Conservation (phyloP, 2,113 vertebrate genomes). For the Hippocampus mohnikei region DNA sequence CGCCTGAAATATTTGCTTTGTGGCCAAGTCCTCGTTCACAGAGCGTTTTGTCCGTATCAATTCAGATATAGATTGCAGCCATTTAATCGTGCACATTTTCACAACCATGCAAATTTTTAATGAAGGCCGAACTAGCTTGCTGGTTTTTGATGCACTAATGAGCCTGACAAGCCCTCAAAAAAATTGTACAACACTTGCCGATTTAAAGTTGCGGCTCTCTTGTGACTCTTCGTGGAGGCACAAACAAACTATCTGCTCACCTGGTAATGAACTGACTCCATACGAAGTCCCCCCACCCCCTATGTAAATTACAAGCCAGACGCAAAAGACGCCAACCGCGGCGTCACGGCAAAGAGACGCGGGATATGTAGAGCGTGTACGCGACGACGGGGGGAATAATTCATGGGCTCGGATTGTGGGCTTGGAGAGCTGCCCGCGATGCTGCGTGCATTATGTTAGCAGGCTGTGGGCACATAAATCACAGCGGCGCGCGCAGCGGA, state of each 20-base stretch:
- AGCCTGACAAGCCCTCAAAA: neutral
- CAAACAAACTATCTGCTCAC: neutral
- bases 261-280: neutral
- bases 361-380: neutral
- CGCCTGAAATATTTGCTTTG: no score
- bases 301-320: neutral
- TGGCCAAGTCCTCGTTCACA: no score
- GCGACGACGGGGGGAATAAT: slow-evolving; percentile 5
- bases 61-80: no score
- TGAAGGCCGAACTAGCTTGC: neutral
- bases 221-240: neutral
- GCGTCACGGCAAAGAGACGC: neutral
- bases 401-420: slow-evolving; percentile 14
- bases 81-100: neutral
- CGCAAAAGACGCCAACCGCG: neutral
- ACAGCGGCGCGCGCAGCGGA: slow-evolving; percentile 7
- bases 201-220: neutral
- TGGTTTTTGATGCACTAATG: neutral
- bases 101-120: neutral
- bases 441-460: slow-evolving; percentile 21
- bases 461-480: slow-evolving; percentile 35
- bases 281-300: neutral
- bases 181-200: neutral
- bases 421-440: slow-evolving; percentile 23
- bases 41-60: no score